Conservation (phyloP, 2,888 invertebrate genomes). For the Chalcis sispes region DNA sequence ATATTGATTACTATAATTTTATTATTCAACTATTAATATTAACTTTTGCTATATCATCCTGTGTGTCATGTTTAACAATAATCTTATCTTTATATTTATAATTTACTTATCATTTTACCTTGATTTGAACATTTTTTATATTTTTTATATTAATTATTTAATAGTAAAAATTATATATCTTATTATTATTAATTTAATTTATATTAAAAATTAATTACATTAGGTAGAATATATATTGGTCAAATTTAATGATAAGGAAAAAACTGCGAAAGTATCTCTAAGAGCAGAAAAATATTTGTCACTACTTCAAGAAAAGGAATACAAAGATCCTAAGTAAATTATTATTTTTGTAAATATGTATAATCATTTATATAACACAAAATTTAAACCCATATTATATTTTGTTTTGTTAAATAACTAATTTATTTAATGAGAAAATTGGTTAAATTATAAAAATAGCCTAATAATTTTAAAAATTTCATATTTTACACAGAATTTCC, state of each 20-base stretch:
- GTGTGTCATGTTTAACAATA: too few relatives aligned
- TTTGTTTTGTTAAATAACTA: too few relatives aligned
- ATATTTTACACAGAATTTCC: too few relatives aligned
- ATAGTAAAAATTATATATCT: constrained; percentile 40
- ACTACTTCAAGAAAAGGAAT: constrained; percentile 89
- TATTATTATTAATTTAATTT: constrained; percentile 11
- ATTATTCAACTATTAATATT: too few relatives aligned
- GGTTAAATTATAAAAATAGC: too few relatives aligned
- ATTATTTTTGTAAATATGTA: constrained; percentile 2
- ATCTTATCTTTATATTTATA: constrained; percentile 25
- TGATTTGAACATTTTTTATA: constrained; percentile 1
- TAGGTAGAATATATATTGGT: constrained; percentile 96
- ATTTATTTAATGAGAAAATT: too few relatives aligned
- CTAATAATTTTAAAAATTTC: too few relatives aligned
- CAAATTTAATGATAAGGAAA: constrained; percentile 92
- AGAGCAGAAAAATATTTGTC: constrained; percentile 88
- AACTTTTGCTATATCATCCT: too few relatives aligned
- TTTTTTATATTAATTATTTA: too few relatives aligned
- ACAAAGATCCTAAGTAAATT: constrained; percentile 84
- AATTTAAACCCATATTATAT: too few relatives aligned
- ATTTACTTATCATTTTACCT: constrained; percentile 24
- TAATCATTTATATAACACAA: too few relatives aligned
- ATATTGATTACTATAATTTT: too few relatives aligned
- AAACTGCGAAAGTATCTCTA: constrained; percentile 90
- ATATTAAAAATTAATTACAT: constrained; percentile 55